Percentiles rank a stretch among this genome's conserved stretches.
phyloP scores from a whole-genome alignment of 2,797 vertebrate species.

The Distichodus sexfasciatus region DNA sequence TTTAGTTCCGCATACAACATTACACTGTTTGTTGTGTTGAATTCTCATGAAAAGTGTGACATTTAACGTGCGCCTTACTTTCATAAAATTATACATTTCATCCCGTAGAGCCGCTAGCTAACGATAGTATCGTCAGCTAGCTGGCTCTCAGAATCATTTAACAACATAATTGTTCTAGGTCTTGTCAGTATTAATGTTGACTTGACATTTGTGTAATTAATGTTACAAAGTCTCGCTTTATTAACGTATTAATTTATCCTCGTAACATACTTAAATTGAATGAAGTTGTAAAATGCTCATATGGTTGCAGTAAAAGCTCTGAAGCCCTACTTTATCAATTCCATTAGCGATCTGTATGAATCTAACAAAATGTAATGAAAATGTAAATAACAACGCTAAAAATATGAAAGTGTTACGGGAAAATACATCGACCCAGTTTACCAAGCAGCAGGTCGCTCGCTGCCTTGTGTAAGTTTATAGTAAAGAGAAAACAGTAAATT shows the following conservation, averaged over 20 bases:
- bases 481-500: too few species aligned
- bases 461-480: too few species aligned
- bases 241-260: neutral
- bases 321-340: too few species aligned
- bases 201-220: neutral
- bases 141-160: neutral
- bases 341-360: too few species aligned
- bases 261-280: neutral
- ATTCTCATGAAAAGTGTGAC: neutral
- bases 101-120: too few species aligned
- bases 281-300: constrained; percentile 3
- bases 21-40: neutral
- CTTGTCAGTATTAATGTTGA: neutral
- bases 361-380: too few species aligned
- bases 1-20: constrained; percentile 53
- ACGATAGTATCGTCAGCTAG: neutral
- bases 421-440: too few species aligned
- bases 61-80: neutral
- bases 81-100: too few species aligned
- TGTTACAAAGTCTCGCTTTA: too few species aligned
- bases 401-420: too few species aligned
- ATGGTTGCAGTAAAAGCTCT: neutral
- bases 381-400: too few species aligned
- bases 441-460: too few species aligned
- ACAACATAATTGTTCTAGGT: constrained; percentile 23